These are phyloP conservation scores for Nebria ingens DNA, from an alignment of 1,140 invertebrate genomes.

Conservation along the genomic window DNA sequence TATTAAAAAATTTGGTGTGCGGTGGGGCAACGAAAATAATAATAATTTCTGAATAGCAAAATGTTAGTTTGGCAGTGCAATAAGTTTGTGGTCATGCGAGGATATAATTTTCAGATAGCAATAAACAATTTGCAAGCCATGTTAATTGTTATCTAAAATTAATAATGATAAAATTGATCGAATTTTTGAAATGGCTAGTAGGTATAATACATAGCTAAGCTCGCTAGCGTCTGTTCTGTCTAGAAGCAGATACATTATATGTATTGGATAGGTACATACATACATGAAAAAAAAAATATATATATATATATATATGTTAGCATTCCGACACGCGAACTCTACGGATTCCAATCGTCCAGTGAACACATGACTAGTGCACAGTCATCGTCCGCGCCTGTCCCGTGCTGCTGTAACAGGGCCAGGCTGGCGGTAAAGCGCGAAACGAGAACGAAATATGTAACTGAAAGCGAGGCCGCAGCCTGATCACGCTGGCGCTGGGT, in stretches of 20 bases:
- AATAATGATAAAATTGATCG: not conserved
- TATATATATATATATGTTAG: constrained; percentile 1
- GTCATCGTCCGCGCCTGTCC: not conserved
- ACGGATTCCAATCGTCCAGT: not conserved
- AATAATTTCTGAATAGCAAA: too few relatives aligned
- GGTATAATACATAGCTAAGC: not conserved
- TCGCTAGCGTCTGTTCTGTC: not conserved
- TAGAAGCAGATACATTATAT: too few relatives aligned
- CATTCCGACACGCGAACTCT: constrained; percentile 5
- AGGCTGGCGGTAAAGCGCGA: not conserved
- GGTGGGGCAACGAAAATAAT: too few relatives aligned
- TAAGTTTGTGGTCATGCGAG: too few relatives aligned
- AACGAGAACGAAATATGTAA: constrained; percentile 1
- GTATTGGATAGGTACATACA: too few relatives aligned
- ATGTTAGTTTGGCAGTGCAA: too few relatives aligned
- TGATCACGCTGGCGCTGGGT: too few relatives aligned
- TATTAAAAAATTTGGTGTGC: too few relatives aligned
- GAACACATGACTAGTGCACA: not conserved
- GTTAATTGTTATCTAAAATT: not conserved
- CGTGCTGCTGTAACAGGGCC: not conserved
- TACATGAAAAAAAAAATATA: not conserved
- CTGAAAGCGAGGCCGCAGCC: not conserved
- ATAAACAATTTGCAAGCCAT: not conserved
- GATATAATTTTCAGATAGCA: not conserved
- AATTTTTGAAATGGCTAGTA: not conserved